A percentile compares a stretch with the other conserved stretches of the same genome.
These are phyloP conservation scores for Gymnorhina tibicen DNA, from an alignment of 2,113 vertebrate genomes.

Conservation along the genomic window DNA sequence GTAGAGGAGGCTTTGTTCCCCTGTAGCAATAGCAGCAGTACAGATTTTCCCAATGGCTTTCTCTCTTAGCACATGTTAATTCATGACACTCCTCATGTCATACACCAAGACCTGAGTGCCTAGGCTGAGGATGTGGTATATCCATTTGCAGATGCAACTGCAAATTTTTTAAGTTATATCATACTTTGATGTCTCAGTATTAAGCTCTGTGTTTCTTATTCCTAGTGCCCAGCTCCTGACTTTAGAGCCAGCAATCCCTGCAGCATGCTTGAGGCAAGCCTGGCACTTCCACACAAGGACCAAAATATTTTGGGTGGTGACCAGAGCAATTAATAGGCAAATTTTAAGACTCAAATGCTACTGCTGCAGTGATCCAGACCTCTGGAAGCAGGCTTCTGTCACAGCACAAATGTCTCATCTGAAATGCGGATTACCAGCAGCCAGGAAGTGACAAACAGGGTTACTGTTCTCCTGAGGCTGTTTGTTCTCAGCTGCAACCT, in stretches of 20 bases:
- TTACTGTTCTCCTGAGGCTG: background rate
- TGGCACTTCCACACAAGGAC: background rate
- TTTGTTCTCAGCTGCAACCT: background rate
- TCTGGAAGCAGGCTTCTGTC: background rate
- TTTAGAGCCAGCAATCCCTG: background rate
- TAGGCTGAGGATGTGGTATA: background rate
- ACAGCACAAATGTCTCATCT: background rate
- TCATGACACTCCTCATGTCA: background rate
- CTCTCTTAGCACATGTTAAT: background rate
- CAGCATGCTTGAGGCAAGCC: background rate
- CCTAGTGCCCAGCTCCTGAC: background rate
- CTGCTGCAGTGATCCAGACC: background rate
- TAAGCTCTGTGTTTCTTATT: background rate
- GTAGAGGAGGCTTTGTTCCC: background rate
- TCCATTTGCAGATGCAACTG: background rate
- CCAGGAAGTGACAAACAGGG: background rate
- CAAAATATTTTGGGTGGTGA: background rate
- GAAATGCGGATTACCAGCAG: background rate
- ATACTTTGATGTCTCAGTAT: background rate
- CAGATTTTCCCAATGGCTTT: background rate
- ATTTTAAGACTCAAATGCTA: background rate
- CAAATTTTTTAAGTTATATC: background rate
- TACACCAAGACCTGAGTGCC: background rate
- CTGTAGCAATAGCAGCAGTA: background rate
- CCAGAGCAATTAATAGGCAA: background rate